Evolutionary conservation across 23 tunicate genomes (phyloP), one percentile per base, ranked within the genome.

Genomic region (Styela clava): DNA sequence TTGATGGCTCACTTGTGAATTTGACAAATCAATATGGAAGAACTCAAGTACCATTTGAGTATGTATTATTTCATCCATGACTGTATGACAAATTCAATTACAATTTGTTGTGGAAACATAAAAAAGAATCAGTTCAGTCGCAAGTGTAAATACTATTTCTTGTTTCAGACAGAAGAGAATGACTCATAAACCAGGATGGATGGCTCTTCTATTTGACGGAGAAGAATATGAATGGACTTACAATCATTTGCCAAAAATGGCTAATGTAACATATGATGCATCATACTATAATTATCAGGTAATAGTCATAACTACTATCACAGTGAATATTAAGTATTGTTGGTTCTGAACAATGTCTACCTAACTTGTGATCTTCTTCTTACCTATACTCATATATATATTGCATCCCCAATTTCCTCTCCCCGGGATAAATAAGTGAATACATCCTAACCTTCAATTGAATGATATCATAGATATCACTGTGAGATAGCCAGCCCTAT

Each of bases 241-340:
- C 33, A 3, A 71, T 32, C 68, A 83, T 74, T 69, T 69, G 27
- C 78, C 73, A 73, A 80, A 81, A 35, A 82, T 96, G 79, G 83
- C 99, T 34, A 96, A 96, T 51, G 74, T 91, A 37, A 87, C 90
- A 35, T 96, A 91, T 94, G 74, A 71, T 69, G 85, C 99, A 0
- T 63, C 33, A 26, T 87, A 68, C 64, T 84, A 79, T 31, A 82
- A 84, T 33, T 91, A 74, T 24, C 83, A 63, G 28, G 67, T 74
- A 61, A 32, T 35, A 61, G 72, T 62, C 20, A 24, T n/a, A n/a
- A n/a, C n/a, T n/a, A n/a, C n/a, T n/a, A n/a, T n/a, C n/a, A 73
- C n/a, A n/a, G n/a, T n/a, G n/a, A n/a, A n/a, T n/a, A n/a, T n/a
- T n/a, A n/a, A n/a, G n/a, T n/a, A n/a, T n/a, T n/a, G n/a, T n/a